Base-by-base conservation (phyloP, 2,888 invertebrate species). In the Campoplex capitator region DNA sequence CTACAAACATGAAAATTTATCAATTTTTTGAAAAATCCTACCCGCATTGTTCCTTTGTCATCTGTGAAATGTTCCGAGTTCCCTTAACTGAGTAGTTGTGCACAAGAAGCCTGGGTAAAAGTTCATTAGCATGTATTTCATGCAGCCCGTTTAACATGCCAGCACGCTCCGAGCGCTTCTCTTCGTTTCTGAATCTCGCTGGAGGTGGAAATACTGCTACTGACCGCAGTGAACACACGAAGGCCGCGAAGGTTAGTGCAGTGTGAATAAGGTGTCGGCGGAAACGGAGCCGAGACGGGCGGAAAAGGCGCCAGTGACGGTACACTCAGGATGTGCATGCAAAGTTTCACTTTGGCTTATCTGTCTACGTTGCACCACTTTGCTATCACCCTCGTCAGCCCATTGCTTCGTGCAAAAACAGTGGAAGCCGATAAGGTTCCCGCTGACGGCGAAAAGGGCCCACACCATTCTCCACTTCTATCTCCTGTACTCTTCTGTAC, bases 341-440 rank as follows among this genome's bases (percentile, higher is more conserved):
- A 88, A 88, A 89, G 87, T 89, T 90, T 88, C 88, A 88, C 88
- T 88, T 85, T 85, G 87, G 89, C 89, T 90, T 90, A 90, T 90
- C 90, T 89, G 75, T 85, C 78, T 48, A 80, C 82, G 58, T 45
- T 78, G 82, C 75, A 75, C 70, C 35, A 78, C 51, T 65, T 58
- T 68, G 73, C 70, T 73, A 84, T 83, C 79, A 73, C 48, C 75
- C 45, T 77, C 68, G 76, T 74, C 76, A 68, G 65, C 42, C 83
- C 74, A 71, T 85, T 58, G 75, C 82, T 58, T 71, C 67, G 75
- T 73, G 79, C 82, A 85, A 85, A 87, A 87, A 87, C 85, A 73
- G 70, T 85, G 42, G 35, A 68, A 76, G 28, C 85, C 85, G 87
- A 87, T 87, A 87, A 85, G 83, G 76, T 71, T 80, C 77, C 42